phyloP scores from a whole-genome alignment of 53 echinoderm and acorn worm genomes.

The Paracentrotus lividus region DNA sequence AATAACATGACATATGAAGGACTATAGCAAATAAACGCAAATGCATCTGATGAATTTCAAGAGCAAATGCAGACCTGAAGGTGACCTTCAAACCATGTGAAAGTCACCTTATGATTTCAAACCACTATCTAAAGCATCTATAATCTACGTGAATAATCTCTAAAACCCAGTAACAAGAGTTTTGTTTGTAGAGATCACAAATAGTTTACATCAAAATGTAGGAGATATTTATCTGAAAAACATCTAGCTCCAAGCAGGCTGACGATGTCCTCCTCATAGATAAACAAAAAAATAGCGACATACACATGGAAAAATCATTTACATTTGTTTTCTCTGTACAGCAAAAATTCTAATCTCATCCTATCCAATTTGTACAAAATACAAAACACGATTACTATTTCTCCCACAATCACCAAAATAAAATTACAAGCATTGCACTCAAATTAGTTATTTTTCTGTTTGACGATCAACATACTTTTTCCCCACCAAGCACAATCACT shows the following conservation, averaged over 20 bases:
- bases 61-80: neutral
- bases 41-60: slow-evolving; percentile 26
- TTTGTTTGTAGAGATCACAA: neutral
- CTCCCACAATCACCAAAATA: slow-evolving; percentile 14
- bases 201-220: neutral
- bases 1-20: slow-evolving; percentile 18
- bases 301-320: slow-evolving; percentile 45
- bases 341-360: slow-evolving; percentile 43
- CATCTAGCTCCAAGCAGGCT: neutral
- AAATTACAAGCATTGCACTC: slow-evolving; percentile 57
- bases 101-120: neutral
- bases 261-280: neutral
- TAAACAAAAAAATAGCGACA: slow-evolving; percentile 14
- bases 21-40: neutral
- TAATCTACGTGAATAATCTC: neutral
- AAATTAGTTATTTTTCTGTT: slow-evolving; percentile 38
- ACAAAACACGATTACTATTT: slow-evolving; percentile 51
- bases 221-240: neutral
- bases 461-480: neutral
- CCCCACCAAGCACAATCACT: neutral
- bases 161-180: neutral
- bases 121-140: too few relatives aligned
- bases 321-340: slow-evolving; percentile 61
- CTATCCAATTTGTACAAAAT: slow-evolving; percentile 70
- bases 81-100: neutral